Conservation (phyloP, 2,888 invertebrate genomes). For the Caenorhabditis zanzibari region DNA sequence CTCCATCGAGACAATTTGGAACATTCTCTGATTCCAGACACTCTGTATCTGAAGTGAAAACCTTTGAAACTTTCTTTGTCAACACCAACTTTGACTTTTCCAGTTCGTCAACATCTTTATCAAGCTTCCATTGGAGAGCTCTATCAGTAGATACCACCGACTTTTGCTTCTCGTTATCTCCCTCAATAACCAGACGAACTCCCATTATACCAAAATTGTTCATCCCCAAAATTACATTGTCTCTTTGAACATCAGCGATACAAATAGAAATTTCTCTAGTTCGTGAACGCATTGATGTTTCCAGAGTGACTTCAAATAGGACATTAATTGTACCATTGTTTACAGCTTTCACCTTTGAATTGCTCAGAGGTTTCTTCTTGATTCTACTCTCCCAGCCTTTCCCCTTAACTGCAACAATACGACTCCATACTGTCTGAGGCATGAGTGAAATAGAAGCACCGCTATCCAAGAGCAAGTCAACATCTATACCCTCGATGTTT, state of each 20-base stretch:
- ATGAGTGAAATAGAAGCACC: slow-evolving; percentile 7
- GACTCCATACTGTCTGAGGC: not conserved
- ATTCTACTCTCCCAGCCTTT: not conserved
- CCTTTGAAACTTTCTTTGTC: too few relatives aligned
- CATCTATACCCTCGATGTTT: not conserved
- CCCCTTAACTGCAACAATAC: not conserved
- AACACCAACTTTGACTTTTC: too few relatives aligned
- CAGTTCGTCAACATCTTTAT: too few relatives aligned
- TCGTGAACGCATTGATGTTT: not conserved
- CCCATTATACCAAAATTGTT: slow-evolving; percentile 3
- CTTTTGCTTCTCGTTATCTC: not conserved
- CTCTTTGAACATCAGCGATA: slow-evolving; percentile 4
- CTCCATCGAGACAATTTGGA: too few relatives aligned
- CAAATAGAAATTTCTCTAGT: not conserved
- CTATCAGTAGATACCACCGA: too few relatives aligned
- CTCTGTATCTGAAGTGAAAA: not conserved
- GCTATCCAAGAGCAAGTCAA: not conserved
- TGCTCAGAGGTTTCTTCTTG: not conserved
- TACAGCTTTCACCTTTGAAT: not conserved
- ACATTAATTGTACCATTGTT: not conserved
- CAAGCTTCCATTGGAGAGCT: too few relatives aligned
- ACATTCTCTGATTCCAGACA: too few relatives aligned
- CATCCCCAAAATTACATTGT: not conserved
- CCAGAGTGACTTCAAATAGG: not conserved
- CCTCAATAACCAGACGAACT: not conserved